These are phyloP conservation scores for Lasioglossum marginatum DNA, from an alignment of 2,888 invertebrate genomes.

Conservation along the genomic window DNA sequence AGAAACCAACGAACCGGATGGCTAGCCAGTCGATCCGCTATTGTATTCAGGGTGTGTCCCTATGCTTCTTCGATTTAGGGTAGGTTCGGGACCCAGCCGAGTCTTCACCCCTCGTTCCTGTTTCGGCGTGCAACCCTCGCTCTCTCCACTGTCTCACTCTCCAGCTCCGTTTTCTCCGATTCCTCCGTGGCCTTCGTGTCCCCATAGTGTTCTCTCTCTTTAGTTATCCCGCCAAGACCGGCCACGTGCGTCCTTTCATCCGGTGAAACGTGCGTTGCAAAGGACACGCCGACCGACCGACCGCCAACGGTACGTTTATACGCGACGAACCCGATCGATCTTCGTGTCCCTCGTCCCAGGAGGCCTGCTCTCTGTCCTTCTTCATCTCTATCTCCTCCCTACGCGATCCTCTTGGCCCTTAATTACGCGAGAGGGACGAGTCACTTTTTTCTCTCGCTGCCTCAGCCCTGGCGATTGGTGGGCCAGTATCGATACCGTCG, in stretches of 20 bases:
- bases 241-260: constrained; percentile 56
- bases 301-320: constrained; percentile 55
- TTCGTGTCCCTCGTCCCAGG: constrained; percentile 56
- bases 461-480: background rate
- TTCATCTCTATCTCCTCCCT: constrained; percentile 1
- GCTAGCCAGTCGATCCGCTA: background rate
- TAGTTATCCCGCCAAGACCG: constrained; percentile 61
- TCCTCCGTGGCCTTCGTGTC: constrained; percentile 28
- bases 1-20: background rate
- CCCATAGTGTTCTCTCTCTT: background rate
- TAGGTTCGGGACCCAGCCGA: constrained; percentile 74
- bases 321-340: constrained; percentile 78
- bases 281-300: constrained; percentile 7
- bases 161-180: background rate
- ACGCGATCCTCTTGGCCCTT: constrained; percentile 74
- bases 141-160: background rate
- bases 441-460: constrained; percentile 58
- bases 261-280: constrained; percentile 44
- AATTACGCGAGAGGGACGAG: constrained; percentile 78
- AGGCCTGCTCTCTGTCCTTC: background rate
- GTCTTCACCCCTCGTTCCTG: constrained; percentile 29
- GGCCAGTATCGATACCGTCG: background rate
- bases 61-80: constrained; percentile 81
- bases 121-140: background rate
- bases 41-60: constrained; percentile 79